Base-by-base conservation (phyloP, 2,888 invertebrate genomes). In the Phengaris arion region DNA sequence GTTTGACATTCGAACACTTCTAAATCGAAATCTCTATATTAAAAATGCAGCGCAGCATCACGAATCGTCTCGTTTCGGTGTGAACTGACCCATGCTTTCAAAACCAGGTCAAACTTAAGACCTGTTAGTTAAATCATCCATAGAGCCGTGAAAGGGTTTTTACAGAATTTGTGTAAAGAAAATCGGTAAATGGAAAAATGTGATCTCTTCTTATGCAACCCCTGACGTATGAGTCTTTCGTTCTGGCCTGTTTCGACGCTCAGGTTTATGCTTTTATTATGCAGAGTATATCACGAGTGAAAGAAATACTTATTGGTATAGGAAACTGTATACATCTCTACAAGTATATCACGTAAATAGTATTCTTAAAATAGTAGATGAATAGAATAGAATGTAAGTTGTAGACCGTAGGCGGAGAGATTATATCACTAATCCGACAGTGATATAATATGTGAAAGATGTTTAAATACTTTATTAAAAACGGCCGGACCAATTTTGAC, bases 251-350 rank as follows among this genome's bases (percentile, higher is more conserved):
- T 64, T 35, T 64, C 12, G 35, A 64, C 12, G 6, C 12, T 12
- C 35, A 45, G 64, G 45, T 64, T 64, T 64, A 64, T 64, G 35
- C 12, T 35, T 35, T 64, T 35, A 64, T 64, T 64, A 64, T 64
- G 64, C 35, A 45, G 35, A 35, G 64, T 64, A 13, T 45, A 64
- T 64, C 12, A 45, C 35, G 64, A 13, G 35, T 64, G 64, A 64
- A 64, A 64, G 35, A 6, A 10, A 64, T 64, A 64, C 64, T 64
- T 64, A 35, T 64, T 45, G 6, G 64, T 64, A 64, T 6, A 64
- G 64, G 64, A 64, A 64, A 64, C 12, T 4, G 45, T 6, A 13
- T 64, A 45, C 12, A 35, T 45, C 0, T 52, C 9, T 52, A 52
- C 52, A 13, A 1, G 10, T 22, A 35, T 64, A 64, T 0, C 35